These are phyloP conservation scores for Diadegma fenestrale DNA, from an alignment of 2,888 invertebrate genomes.

Conservation along the genomic window DNA sequence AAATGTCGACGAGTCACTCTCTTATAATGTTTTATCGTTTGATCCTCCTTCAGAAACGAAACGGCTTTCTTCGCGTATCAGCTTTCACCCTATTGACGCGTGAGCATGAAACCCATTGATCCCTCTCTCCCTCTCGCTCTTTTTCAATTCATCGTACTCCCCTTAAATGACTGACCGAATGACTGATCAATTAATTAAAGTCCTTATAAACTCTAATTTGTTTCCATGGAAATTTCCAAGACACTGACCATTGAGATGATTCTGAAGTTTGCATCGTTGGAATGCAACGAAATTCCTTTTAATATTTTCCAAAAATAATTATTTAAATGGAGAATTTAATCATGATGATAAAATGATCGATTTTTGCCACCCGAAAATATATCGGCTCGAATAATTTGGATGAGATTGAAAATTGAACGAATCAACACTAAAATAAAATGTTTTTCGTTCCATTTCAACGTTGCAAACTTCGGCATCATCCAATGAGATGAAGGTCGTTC, in stretches of 20 bases:
- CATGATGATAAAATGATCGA: no score
- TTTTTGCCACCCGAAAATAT: no score
- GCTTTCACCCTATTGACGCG: background rate
- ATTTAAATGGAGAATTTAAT: no score
- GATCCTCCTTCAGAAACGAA: background rate
- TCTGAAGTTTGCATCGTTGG: no score
- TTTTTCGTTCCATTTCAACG: no score
- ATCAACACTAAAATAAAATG: no score
- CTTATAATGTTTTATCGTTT: background rate
- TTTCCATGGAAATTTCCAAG: slow-evolving; percentile 22
- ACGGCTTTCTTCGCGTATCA: background rate
- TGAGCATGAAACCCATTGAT: background rate
- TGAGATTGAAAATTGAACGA: no score
- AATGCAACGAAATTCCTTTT: no score
- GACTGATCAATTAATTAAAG: slow-evolving; percentile 7
- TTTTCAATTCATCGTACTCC: slow-evolving; percentile 1
- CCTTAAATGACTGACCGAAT: slow-evolving; percentile 23
- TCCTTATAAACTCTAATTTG: slow-evolving; percentile 21
- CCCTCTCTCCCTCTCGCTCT: background rate
- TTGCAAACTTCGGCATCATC: no score
- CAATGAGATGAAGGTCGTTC: background rate
- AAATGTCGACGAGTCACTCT: slow-evolving; percentile 2
- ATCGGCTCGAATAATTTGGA: no score
- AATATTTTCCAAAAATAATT: no score
- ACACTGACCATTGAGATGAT: background rate